Percentiles rank a stretch among this genome's conserved stretches.
phyloP scores from a whole-genome alignment of 2,113 vertebrate genomes.

The Solea solea region DNA sequence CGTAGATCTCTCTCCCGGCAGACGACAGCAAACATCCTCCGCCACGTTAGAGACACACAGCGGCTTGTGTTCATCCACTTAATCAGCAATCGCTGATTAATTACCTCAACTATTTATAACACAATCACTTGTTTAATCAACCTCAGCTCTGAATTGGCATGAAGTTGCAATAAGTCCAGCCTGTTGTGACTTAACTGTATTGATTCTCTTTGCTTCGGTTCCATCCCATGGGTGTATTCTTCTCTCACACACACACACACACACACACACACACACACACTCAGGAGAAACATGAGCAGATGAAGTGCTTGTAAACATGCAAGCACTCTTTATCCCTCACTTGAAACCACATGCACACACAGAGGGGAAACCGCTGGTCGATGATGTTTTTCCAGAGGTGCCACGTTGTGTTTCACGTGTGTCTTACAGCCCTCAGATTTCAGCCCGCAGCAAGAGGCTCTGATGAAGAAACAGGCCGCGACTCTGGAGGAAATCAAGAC shows the following conservation, averaged over 20 bases:
- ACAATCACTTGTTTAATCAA: conserved; percentile 57
- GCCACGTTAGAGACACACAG: conserved; percentile 8
- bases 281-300: conserved; percentile 45
- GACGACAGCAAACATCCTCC: neutral
- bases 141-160: conserved; percentile 30
- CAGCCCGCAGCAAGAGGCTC: conserved; percentile 81
- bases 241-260: conserved; percentile 14
- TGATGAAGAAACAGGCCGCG: conserved; percentile 88
- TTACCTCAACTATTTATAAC: conserved; percentile 36
- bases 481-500: conserved; percentile 87
- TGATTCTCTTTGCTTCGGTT: conserved; percentile 66
- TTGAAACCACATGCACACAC: conserved; percentile 24
- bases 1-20: conserved; percentile 8
- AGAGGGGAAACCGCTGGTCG: conserved; percentile 34
- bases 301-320: conserved; percentile 37
- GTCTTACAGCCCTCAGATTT: conserved; percentile 82
- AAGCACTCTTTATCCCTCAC: conserved; percentile 40
- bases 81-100: conserved; percentile 61
- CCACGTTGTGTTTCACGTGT: conserved; percentile 39
- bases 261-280: conserved; percentile 26
- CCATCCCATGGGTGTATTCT: conserved; percentile 55
- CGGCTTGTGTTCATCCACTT: conserved; percentile 46
- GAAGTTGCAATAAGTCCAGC: conserved; percentile 25
- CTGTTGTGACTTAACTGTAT: conserved; percentile 63
- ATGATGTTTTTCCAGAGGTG: conserved; percentile 31